A percentile compares a stretch with the other conserved stretches of the same genome.
These are phyloP conservation scores for Columba janthina DNA, from an alignment of 2,113 vertebrate genomes.

Conservation along the genomic window DNA sequence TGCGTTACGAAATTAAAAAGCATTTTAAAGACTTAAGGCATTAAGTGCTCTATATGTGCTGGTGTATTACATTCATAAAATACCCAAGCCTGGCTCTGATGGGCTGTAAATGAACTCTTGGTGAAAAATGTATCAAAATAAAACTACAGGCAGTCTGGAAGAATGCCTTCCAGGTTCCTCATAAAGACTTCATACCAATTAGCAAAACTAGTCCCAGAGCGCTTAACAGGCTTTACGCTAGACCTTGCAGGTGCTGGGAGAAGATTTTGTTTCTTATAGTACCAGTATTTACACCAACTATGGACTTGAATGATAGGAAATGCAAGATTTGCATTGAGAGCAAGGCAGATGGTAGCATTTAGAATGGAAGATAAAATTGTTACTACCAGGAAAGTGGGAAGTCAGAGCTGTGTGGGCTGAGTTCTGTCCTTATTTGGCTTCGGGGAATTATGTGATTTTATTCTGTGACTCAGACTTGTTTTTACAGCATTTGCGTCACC, in stretches of 20 bases:
- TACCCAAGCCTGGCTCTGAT: neutral
- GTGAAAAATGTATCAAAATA: slow-evolving; percentile 1
- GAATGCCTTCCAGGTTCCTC: neutral
- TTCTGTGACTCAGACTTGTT: slow-evolving; percentile 63
- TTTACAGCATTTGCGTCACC: slow-evolving; percentile 62
- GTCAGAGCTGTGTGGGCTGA: slow-evolving; percentile 1
- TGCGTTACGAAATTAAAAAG: neutral
- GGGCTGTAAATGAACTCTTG: neutral
- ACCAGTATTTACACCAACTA: neutral
- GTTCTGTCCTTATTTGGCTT: slow-evolving; percentile 61
- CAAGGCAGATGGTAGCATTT: neutral
- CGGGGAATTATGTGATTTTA: slow-evolving; percentile 38
- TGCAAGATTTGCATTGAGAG: neutral
- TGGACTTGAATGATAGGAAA: neutral
- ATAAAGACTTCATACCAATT: neutral
- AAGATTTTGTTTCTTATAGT: neutral
- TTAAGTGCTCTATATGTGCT: neutral
- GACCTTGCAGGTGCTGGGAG: neutral
- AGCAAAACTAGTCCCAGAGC: neutral
- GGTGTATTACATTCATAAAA: neutral
- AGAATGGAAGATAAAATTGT: neutral
- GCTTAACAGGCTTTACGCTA: neutral
- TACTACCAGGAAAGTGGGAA: slow-evolving; percentile 20
- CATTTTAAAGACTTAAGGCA: neutral
- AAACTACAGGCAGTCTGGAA: neutral